These are phyloP conservation scores for Nudaria mundana DNA, from an alignment of 2,888 invertebrate genomes.

Conservation along the genomic window DNA sequence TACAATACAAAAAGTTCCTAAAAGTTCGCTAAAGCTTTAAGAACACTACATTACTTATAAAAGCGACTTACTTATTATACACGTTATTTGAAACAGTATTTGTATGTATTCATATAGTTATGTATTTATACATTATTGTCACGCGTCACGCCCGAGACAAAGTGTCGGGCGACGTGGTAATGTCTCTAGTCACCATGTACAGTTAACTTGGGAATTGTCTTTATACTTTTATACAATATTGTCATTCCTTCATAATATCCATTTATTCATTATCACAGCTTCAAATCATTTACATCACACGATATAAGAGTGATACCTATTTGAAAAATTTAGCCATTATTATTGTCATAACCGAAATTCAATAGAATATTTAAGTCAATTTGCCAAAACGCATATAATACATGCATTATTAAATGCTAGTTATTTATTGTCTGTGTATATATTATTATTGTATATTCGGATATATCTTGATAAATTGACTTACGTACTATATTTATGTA, in stretches of 20 bases:
- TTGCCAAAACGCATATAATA: conserved; percentile 21
- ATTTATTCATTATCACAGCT: conserved; percentile 59
- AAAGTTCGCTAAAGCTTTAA: conserved; percentile 67
- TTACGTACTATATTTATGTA: conserved; percentile 24
- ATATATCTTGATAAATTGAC: conserved; percentile 31
- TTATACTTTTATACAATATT: conserved; percentile 47
- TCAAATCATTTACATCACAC: conserved; percentile 61
- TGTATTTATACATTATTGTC: too few species aligned
- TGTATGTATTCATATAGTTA: too few species aligned
- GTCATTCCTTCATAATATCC: conserved; percentile 47
- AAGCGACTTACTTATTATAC: conserved; percentile 44
- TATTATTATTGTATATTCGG: conserved; percentile 18
- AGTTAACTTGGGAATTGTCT: conserved; percentile 39
- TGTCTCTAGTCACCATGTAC: conserved; percentile 21
- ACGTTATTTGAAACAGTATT: conserved; percentile 1
- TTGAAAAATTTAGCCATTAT: conserved; percentile 59
- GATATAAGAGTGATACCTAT: conserved; percentile 56
- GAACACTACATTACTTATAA: conserved; percentile 54
- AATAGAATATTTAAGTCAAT: conserved; percentile 28
- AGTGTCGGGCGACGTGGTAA: conserved; percentile 50
- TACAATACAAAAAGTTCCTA: conserved; percentile 50
- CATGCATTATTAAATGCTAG: conserved; percentile 11
- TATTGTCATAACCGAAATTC: conserved; percentile 18
- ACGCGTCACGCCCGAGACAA: conserved; percentile 67
- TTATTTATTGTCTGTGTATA: conserved; percentile 24